These are phyloP conservation scores for Gari tellinella DNA, from an alignment of 2,888 invertebrate genomes.

Conservation along the genomic window DNA sequence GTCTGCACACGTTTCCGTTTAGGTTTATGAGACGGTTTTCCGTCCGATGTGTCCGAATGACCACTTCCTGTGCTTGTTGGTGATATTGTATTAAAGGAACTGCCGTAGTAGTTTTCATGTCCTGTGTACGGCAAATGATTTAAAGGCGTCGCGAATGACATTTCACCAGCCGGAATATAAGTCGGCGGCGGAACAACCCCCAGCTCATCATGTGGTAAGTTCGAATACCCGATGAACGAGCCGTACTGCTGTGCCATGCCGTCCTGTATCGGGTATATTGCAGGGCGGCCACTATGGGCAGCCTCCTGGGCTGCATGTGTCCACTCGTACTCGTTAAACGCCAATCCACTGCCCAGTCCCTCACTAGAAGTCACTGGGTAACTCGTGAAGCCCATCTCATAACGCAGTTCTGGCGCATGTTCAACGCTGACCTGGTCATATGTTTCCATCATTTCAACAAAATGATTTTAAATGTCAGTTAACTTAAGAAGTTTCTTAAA, in stretches of 20 bases:
- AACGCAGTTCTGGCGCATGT: slow-evolving; percentile 38
- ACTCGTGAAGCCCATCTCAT: slow-evolving; percentile 45
- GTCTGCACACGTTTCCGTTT: slow-evolving; percentile 79
- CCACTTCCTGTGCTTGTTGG: slow-evolving; percentile 32
- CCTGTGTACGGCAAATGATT: slow-evolving; percentile 46
- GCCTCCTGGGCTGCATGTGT: slow-evolving; percentile 22
- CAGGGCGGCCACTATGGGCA: slow-evolving; percentile 2
- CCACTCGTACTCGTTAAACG: slow-evolving; percentile 50
- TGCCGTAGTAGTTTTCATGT: slow-evolving; percentile 45
- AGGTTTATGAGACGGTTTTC: slow-evolving; percentile 62
- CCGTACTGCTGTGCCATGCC: slow-evolving; percentile 46
- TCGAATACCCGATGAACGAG: slow-evolving; percentile 55
- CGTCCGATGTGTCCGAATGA: slow-evolving; percentile 6
- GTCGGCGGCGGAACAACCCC: slow-evolving; percentile 31
- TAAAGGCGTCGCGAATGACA: slow-evolving; percentile 43
- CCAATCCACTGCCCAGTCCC: slow-evolving; percentile 18
- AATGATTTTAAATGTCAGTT: too few species aligned
- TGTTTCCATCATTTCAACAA: slow-evolving; percentile 24
- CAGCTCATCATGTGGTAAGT: slow-evolving; percentile 44
- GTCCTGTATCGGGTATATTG: slow-evolving; percentile 39
- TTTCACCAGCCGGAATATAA: slow-evolving; percentile 48
- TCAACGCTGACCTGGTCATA: slow-evolving; percentile 33
- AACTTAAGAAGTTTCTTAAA: not conserved
- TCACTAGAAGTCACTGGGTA: slow-evolving; percentile 27
- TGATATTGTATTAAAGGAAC: slow-evolving; percentile 38